Evolutionary conservation across 2,888 invertebrate species (phyloP), one percentile per base, ranked within the genome.

Genomic region (Ariolimax columbianus): DNA sequence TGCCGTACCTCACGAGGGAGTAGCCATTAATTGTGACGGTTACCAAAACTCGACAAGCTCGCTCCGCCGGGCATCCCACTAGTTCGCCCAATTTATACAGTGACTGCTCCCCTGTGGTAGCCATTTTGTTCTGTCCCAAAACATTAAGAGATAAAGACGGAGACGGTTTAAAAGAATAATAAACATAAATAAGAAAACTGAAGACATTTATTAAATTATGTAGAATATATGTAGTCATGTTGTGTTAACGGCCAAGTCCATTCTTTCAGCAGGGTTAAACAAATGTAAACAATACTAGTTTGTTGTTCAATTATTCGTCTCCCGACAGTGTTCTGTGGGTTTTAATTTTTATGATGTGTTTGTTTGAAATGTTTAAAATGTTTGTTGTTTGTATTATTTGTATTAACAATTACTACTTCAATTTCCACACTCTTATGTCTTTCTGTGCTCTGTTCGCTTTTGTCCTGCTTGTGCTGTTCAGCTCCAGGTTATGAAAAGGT

Each of bases 21-120:
- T n/a, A 73, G 51, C 30, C 82, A 73, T 82, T 82, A 82, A 82
- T 82, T 82, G 82, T 43, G 36, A 73, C 38, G 59, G 70, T 73
- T 40, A 51, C 59, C 59, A n/a, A 19, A 59, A n/a, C 73, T 59
- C 72, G 51, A 55, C 40, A 23, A 68, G 70, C 68, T 30, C 47
- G 40, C 26, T 47, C 82, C 59, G 30, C 36, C 38, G n/a, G 40
- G 82, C 55, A 51, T 6, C 70, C 36, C 43, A n/a, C 68, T 17
- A 47, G 81, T 72, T 70, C 55, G 43, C 33, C 82, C 82, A 72
- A 82, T 72, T 82, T 82, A 73, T 73, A 38, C 73, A 73, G 47
- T 73, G 82, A 47, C 36, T 82, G 70, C 72, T 82, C 82, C 82
- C 82, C 26, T 23, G 70, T 23, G 82, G 80, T 66, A 17, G 80